phyloP scores from a whole-genome alignment of 1,140 invertebrate genomes.

The Luehdorfia chinensis region DNA sequence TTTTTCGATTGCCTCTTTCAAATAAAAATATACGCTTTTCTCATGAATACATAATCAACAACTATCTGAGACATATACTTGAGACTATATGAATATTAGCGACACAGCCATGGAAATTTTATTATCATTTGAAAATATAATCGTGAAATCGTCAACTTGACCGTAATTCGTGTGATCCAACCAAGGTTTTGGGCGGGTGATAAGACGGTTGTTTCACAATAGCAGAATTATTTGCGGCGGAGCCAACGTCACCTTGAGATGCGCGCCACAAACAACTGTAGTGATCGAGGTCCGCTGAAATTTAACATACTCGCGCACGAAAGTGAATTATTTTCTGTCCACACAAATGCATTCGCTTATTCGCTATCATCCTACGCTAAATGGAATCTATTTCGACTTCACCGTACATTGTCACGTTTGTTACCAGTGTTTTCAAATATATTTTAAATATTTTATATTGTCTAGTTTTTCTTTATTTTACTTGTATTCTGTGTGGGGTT shows the following conservation, averaged over 20 bases:
- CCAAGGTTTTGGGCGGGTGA: conserved; percentile 59
- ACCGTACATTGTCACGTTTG: too few relatives aligned
- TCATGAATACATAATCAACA: too few relatives aligned
- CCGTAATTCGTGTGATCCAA: conserved; percentile 72
- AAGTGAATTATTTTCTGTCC: too few relatives aligned
- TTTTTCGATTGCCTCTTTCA: too few relatives aligned
- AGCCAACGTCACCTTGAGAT: conserved; percentile 64
- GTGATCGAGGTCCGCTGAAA: conserved; percentile 57
- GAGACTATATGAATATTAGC: conserved; percentile 17
- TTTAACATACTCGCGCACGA: conserved; percentile 39
- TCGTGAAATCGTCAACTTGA: conserved; percentile 73
- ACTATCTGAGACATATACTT: conserved; percentile 7
- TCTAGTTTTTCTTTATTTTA: too few relatives aligned
- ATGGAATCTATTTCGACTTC: too few relatives aligned
- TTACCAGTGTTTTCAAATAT: too few relatives aligned
- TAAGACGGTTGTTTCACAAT: conserved; percentile 70
- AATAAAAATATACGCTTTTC: too few relatives aligned
- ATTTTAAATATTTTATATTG: too few relatives aligned
- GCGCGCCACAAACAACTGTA: conserved; percentile 66
- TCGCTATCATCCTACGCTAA: too few relatives aligned
- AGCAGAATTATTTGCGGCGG: conserved; percentile 75
- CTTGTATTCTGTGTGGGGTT: too few relatives aligned
- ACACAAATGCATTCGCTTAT: too few relatives aligned
- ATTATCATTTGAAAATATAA: conserved; percentile 60
- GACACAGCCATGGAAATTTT: conserved; percentile 36